These are phyloP conservation scores for Notolabrus celidotus DNA, from an alignment of 2,797 vertebrate species.

Conservation along the genomic window DNA sequence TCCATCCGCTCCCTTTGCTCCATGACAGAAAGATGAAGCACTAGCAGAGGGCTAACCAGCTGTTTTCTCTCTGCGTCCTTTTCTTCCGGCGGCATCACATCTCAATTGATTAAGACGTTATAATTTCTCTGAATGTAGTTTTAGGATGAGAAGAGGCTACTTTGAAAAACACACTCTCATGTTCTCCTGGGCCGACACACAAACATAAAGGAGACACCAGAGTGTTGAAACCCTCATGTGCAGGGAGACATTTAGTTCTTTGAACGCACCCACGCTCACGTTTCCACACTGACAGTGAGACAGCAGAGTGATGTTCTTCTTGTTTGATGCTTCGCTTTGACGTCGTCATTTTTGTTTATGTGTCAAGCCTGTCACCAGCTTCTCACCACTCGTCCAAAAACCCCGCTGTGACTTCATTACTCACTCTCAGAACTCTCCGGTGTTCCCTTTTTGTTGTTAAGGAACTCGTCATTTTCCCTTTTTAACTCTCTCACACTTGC, in stretches of 20 bases:
- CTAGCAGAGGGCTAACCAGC: conserved; percentile 76
- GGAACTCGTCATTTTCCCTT: not conserved
- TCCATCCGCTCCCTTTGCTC: conserved; percentile 76
- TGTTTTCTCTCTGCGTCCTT: conserved; percentile 69
- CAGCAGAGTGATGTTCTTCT: not conserved
- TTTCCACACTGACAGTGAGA: not conserved
- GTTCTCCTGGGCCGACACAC: not conserved
- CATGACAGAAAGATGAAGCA: conserved; percentile 82
- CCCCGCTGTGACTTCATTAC: not conserved
- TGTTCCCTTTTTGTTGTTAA: not conserved
- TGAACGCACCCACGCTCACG: not conserved
- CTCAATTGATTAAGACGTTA: conserved; percentile 68
- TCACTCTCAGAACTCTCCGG: not conserved
- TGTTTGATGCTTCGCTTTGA: not conserved
- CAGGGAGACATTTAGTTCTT: not conserved
- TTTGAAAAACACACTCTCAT: conserved; percentile 51
- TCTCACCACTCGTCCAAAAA: not conserved
- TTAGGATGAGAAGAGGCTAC: conserved; percentile 43
- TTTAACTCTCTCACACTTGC: not conserved
- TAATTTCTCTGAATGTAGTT: conserved; percentile 56
- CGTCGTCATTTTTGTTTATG: not conserved
- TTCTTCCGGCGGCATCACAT: conserved; percentile 33
- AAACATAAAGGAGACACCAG: not conserved
- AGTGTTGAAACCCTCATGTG: not conserved
- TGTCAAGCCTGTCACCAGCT: not conserved